Conservation (phyloP, 2,888 invertebrate genomes). For the Sepioteuthis lessoniana region DNA sequence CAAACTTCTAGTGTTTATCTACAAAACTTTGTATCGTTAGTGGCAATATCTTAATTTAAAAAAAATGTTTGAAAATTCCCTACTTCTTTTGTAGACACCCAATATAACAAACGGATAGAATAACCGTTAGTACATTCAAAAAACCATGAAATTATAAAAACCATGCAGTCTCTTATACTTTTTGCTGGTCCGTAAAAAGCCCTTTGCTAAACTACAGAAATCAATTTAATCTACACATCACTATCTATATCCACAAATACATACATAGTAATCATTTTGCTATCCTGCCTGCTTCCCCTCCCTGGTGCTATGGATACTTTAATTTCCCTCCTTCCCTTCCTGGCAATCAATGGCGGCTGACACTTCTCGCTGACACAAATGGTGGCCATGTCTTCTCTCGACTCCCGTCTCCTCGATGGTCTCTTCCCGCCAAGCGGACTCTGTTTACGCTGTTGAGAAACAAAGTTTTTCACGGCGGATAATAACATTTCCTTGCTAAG, state of each 20-base stretch:
- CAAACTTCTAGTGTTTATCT: no score
- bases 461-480: no score
- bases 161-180: background rate
- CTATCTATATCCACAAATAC: background rate
- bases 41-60: no score
- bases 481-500: no score
- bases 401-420: background rate
- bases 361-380: background rate
- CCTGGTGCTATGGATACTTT: background rate
- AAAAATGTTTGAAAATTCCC: no score
- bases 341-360: constrained; percentile 9
- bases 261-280: background rate
- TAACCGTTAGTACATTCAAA: background rate
- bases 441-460: background rate
- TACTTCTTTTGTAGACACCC: no score
- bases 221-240: background rate
- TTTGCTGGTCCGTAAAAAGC: background rate
- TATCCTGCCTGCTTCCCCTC: background rate
- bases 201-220: background rate
- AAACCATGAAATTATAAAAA: background rate
- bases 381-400: background rate
- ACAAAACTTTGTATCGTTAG: no score
- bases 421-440: background rate
- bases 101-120: background rate
- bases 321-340: background rate